Base-by-base conservation (phyloP, 1,140 invertebrate genomes). In the Leptinotarsa texana region DNA sequence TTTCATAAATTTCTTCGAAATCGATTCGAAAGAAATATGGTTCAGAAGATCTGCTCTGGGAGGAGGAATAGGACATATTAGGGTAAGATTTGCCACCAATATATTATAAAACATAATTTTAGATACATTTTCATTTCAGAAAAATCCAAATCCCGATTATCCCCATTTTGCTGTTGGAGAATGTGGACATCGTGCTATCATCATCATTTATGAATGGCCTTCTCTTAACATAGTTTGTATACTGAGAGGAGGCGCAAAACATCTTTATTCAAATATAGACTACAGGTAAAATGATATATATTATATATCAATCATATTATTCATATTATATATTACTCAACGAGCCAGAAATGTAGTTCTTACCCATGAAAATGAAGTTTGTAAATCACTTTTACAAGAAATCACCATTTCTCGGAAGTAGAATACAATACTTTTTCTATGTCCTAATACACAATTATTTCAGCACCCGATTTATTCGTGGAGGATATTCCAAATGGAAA, bases 161-260 rank as follows among this genome's bases (percentile, higher is more conserved):
- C 83, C 86, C 73, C 92, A 94, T 75, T 91, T 96, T 81, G 94
- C 94, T 15, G 89, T 96, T n/a, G 95, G 89, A 13, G 95, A 96
- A 86, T 95, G 94, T 82, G 94, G 90, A 15, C 91, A 93, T 78
- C 90, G 91, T 49, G 94, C 95, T 0, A 87, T 92, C 33, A 93
- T 97, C 76, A 90, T 94, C 24, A 90, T 97, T 33, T 96, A 95
- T 82, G 90, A 92, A 69, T 96, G 92, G 91, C 94, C 95, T 0
- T 88, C 88, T 63, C 88, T 95, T 83, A 87, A 92, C 73, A 89
- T 95, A 8, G 87, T 94, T 57, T 89, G 91, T 6, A 90, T 94
- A 57, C 86, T 96, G 42, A 86, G 89, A 74, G 89, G 91, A 72
- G 95, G 94, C n/a, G 94, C 94, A 0, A 85, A 89, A 21, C 86